phyloP scores from a whole-genome alignment of 2,113 vertebrate genomes.

The Lota lota region DNA sequence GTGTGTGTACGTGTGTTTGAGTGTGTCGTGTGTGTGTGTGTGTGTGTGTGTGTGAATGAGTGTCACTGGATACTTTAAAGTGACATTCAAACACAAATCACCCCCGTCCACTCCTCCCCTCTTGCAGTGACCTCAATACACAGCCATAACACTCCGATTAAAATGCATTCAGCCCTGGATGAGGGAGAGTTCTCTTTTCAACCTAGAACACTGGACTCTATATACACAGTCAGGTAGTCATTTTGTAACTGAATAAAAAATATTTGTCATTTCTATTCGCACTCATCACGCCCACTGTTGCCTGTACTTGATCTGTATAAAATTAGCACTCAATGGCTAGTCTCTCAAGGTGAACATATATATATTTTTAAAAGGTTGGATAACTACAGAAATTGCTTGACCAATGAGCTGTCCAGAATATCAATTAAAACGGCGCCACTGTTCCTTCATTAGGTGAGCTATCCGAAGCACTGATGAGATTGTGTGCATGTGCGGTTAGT shows the following conservation, averaged over 20 bases:
- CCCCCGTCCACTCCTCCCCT: neutral
- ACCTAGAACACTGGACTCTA: too few relatives aligned
- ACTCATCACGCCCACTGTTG: neutral
- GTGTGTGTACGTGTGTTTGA: too few relatives aligned
- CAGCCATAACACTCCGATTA: too few relatives aligned
- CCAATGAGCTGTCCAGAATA: neutral
- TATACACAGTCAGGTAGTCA: too few relatives aligned
- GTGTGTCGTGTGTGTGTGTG: too few relatives aligned
- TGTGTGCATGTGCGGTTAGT: neutral
- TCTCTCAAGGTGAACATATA: neutral
- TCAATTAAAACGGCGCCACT: neutral
- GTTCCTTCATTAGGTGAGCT: conserved; percentile 1
- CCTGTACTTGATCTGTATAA: neutral
- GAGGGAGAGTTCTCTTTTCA: too few relatives aligned
- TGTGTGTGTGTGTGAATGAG: too few relatives aligned
- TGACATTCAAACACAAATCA: neutral
- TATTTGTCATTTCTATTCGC: too few relatives aligned
- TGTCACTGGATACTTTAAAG: neutral
- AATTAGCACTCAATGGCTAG: conserved; percentile 12
- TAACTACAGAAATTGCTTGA: neutral
- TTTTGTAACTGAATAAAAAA: too few relatives aligned
- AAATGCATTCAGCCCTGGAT: too few relatives aligned
- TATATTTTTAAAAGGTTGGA: too few relatives aligned
- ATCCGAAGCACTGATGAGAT: conserved; percentile 19
- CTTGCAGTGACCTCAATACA: too few relatives aligned